A percentile compares a stretch with the other conserved stretches of the same genome.
Conservation (phyloP, 2,797 vertebrate species). For the Sebastolobus altivelis region DNA sequence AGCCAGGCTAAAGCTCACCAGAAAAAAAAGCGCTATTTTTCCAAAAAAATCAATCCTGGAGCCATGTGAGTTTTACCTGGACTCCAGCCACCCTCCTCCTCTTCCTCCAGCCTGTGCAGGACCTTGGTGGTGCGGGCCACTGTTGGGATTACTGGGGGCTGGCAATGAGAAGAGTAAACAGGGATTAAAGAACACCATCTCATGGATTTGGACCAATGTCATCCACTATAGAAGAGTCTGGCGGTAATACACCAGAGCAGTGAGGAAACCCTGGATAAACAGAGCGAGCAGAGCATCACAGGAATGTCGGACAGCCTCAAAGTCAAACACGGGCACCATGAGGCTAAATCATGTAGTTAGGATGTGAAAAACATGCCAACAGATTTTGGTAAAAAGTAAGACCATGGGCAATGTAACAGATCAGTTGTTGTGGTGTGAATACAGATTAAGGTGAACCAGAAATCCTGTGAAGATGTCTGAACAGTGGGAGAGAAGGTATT, state of each 20-base stretch:
- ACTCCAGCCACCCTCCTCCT: not conserved
- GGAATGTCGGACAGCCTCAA: not conserved
- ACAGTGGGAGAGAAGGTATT: not conserved
- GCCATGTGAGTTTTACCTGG: not conserved
- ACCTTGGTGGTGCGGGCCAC: conserved; percentile 7
- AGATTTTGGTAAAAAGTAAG: not conserved
- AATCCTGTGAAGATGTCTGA: not conserved
- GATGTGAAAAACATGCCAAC: not conserved
- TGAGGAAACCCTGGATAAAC: conserved; percentile 22
- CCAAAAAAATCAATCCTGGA: not conserved
- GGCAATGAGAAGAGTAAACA: conserved; percentile 18
- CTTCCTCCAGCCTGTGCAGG: not conserved
- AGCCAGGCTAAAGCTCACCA: not conserved
- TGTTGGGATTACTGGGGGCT: conserved; percentile 9
- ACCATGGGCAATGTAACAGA: too few relatives aligned
- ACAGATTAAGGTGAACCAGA: not conserved
- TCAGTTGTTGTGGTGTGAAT: not conserved
- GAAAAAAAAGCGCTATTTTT: not conserved
- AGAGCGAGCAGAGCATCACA: conserved; percentile 5
- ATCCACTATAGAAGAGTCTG: conserved; percentile 13
- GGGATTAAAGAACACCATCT: conserved; percentile 33
- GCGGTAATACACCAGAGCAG: conserved; percentile 17
- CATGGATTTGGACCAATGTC: conserved; percentile 27
- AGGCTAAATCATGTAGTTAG: not conserved
- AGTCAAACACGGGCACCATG: not conserved